Evolutionary conservation across 2,113 vertebrate species (phyloP), one percentile per base, ranked within the genome.

Genomic region (Hippotragus niger): DNA sequence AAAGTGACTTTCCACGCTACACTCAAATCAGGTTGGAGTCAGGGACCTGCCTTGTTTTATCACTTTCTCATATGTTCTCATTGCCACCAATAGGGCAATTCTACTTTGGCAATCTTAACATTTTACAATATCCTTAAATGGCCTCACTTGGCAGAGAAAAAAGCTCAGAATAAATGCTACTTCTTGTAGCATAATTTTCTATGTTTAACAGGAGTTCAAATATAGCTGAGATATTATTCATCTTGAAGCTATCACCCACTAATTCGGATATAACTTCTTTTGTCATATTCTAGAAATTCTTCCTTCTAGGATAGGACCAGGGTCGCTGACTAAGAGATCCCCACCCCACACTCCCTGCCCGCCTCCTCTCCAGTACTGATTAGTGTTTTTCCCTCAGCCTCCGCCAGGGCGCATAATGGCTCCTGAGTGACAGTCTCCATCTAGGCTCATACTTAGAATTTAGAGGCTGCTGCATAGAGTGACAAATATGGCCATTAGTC

Each of bases 151-250:
- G 98, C 94, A 98, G 94, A 88, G 88, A 96, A 36, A 74, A 88
- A 84, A 95, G 76, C 86, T 98, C 45, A 95, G 96, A 98, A 97
- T 90, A 97, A 97, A 97, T 85, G 93, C 94, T 97, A 89, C 94
- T 96, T 93, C 89, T 96, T 94, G 71, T 88, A 95, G 78, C 96
- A 97, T 88, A 83, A 92, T 96, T 96, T 97, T 98, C 94, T 96
- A 88, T 96, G 80, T 94, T 98, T 96, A 96, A 98, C 82, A 96
- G 55, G 85, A 98, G 43, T 64, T 96, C 90, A 97, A 98, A 98
- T 98, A 98, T 98, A 97, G 94, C 95, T 94, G 82, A 96, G 96
- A 96, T 96, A 96, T 98, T 98, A 98, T 98, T 97, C 97, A 97
- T 96, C 95, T 95, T 50, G 45, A 97, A 96, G 92, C 86, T 88